Percentiles rank a stretch among this genome's conserved stretches.
phyloP scores from a whole-genome alignment of 2,888 invertebrate genomes.

The Stenurella melanura region DNA sequence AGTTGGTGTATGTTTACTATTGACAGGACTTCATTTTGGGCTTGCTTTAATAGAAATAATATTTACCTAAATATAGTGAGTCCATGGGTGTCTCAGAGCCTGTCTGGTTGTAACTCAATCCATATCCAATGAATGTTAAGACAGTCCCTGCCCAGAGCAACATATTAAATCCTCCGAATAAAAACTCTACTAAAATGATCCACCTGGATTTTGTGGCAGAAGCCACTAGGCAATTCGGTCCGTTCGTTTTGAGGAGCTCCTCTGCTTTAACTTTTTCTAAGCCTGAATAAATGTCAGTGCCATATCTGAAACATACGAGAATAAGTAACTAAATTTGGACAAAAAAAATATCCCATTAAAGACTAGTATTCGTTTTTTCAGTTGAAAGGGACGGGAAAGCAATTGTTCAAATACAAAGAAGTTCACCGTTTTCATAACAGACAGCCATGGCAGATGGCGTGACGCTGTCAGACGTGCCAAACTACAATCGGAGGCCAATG shows the following conservation, averaged over 20 bases:
- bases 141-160: constrained; percentile 82
- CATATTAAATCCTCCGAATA: constrained; percentile 84
- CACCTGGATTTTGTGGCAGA: constrained; percentile 78
- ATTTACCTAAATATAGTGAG: constrained; percentile 18
- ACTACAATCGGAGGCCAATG: too few relatives aligned
- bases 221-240: constrained; percentile 79
- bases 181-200: constrained; percentile 79
- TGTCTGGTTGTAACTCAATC: constrained; percentile 60
- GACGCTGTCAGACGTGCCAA: too few relatives aligned
- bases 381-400: too few relatives aligned
- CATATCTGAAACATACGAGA: constrained; percentile 64
- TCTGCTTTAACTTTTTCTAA: constrained; percentile 75
- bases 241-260: constrained; percentile 75
- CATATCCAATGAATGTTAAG: constrained; percentile 78
- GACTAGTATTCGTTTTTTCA: too few relatives aligned
- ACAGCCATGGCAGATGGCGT: too few relatives aligned
- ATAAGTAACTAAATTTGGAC: not conserved
- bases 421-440: too few relatives aligned
- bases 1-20: too few relatives aligned
- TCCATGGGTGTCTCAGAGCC: not conserved
- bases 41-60: too few relatives aligned
- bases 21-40: not conserved
- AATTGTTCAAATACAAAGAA: too few relatives aligned
- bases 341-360: too few relatives aligned
- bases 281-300: constrained; percentile 75